Conservation (phyloP, 2,888 invertebrate species). For the Phaedon cochleariae region DNA sequence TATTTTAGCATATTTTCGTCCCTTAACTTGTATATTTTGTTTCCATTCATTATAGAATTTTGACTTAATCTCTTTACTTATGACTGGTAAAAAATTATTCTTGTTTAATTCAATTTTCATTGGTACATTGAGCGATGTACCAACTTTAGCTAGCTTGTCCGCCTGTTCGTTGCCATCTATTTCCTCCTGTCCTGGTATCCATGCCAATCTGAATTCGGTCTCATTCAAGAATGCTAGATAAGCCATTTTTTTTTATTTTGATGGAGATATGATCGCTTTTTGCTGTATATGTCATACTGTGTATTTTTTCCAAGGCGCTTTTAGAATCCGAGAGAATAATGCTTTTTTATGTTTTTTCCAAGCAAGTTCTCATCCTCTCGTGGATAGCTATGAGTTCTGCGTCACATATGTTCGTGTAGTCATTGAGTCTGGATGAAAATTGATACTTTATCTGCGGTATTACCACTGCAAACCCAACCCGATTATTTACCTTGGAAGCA, state of each 20-base stretch:
- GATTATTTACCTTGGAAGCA: background rate
- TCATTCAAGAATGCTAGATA: background rate
- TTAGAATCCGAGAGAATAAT: background rate
- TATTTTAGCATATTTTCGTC: background rate
- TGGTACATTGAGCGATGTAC: background rate
- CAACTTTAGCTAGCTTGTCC: constrained; percentile 4
- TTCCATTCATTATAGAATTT: background rate
- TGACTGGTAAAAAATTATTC: background rate
- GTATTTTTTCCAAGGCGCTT: constrained; percentile 3
- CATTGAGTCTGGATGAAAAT: background rate
- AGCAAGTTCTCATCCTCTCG: background rate
- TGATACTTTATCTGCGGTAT: background rate
- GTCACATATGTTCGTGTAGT: background rate
- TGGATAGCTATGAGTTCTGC: constrained; percentile 8
- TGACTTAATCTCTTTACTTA: background rate
- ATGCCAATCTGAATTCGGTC: background rate
- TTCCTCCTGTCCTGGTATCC: background rate
- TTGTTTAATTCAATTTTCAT: background rate
- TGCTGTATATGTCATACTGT: background rate
- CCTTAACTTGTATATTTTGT: background rate
- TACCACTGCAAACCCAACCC: background rate
- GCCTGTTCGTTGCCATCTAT: constrained; percentile 2
- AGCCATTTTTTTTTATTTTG: background rate
- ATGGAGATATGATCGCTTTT: constrained; percentile 3
- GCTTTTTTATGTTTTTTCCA: constrained; percentile 10